phyloP scores from a whole-genome alignment of 1,140 invertebrate genomes.

The Formica selysi region DNA sequence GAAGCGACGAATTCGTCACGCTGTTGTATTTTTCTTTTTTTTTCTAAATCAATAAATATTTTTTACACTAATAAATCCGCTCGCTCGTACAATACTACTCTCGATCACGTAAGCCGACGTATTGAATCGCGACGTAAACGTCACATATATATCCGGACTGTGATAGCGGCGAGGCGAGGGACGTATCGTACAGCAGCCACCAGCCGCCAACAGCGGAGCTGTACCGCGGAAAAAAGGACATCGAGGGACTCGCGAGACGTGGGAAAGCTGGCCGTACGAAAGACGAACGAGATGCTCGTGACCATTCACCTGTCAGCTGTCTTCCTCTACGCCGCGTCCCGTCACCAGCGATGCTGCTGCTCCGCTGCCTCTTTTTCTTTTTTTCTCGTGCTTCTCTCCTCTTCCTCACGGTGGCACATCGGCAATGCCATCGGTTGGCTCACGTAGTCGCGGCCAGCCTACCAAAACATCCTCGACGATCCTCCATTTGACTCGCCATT shows the following conservation, averaged over 20 bases:
- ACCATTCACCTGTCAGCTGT: slow-evolving; percentile 85
- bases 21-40: neutral
- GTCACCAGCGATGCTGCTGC: slow-evolving; percentile 37
- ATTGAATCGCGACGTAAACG: slow-evolving; percentile 32
- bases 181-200: slow-evolving; percentile 32
- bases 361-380: slow-evolving; percentile 74
- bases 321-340: slow-evolving; percentile 71
- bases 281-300: slow-evolving; percentile 73
- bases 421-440: slow-evolving; percentile 72
- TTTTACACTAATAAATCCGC: slow-evolving; percentile 28
- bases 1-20: slow-evolving; percentile 7
- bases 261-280: slow-evolving; percentile 75
- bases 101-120: slow-evolving; percentile 19
- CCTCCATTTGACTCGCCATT: slow-evolving; percentile 85
- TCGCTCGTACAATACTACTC: slow-evolving; percentile 26
- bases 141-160: neutral
- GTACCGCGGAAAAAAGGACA: slow-evolving; percentile 22
- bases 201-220: neutral
- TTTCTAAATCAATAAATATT: slow-evolving; percentile 39
- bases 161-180: neutral
- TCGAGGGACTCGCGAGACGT: slow-evolving; percentile 69
- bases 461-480: slow-evolving; percentile 85
- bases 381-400: slow-evolving; percentile 61
- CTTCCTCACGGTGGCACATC: slow-evolving; percentile 69
- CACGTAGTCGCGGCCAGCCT: slow-evolving; percentile 83